Conservation (phyloP, 1,140 invertebrate species). For the Bombus waltoni region DNA sequence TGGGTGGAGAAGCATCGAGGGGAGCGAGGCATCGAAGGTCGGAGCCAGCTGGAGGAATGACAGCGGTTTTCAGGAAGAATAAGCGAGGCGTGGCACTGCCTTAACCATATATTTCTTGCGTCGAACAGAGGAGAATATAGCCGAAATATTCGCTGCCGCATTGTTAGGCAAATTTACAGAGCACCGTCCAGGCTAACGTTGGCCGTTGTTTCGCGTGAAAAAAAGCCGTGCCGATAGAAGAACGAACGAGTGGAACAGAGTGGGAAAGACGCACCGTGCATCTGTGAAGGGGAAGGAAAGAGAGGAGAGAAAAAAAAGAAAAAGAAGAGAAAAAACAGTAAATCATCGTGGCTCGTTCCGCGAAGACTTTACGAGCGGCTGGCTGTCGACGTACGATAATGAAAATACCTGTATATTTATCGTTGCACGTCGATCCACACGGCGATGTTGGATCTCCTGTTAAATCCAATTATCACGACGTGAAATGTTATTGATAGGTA, state of each 20-base stretch:
- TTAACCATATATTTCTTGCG: slow-evolving; percentile 47
- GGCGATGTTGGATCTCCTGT: not conserved
- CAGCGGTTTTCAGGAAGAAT: slow-evolving; percentile 64
- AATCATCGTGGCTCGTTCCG: slow-evolving; percentile 59
- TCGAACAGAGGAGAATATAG: slow-evolving; percentile 20
- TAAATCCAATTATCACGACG: slow-evolving; percentile 67
- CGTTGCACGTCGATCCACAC: slow-evolving; percentile 44
- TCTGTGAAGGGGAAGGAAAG: not conserved
- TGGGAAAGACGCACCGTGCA: not conserved
- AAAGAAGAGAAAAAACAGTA: slow-evolving; percentile 37
- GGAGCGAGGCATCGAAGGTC: slow-evolving; percentile 48
- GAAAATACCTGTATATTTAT: slow-evolving; percentile 70
- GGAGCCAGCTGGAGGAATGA: slow-evolving; percentile 60
- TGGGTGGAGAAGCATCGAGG: slow-evolving; percentile 46
- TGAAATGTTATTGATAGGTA: slow-evolving; percentile 48
- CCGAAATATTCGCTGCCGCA: slow-evolving; percentile 65
- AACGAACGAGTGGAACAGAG: not conserved
- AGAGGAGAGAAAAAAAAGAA: not conserved
- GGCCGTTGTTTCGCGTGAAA: slow-evolving; percentile 12
- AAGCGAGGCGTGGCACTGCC: slow-evolving; percentile 58
- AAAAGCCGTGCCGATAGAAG: no score
- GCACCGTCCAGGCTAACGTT: not conserved
- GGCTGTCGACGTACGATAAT: slow-evolving; percentile 64
- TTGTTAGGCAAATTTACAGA: slow-evolving; percentile 71
- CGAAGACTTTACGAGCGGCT: slow-evolving; percentile 64